Evolutionary conservation across 1,140 invertebrate species (phyloP).

Genomic region (Helicoverpa armigera): DNA sequence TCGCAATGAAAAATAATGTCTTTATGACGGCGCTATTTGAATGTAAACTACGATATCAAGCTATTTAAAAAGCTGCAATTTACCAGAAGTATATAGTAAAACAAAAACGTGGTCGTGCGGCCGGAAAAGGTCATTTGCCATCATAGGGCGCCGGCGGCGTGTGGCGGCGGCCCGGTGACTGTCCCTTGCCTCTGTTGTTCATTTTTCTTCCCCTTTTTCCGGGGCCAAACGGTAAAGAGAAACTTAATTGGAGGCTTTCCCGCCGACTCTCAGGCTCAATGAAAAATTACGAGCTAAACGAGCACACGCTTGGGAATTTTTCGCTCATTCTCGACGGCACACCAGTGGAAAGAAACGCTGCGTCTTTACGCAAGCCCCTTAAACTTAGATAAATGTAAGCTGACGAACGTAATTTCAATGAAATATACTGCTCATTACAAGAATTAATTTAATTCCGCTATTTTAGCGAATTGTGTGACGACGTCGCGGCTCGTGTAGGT

Average conservation of each 20-base stretch:
- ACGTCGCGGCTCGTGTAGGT: conserved; percentile 36
- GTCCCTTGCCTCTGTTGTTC: conserved; percentile 71
- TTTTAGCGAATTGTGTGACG: conserved; percentile 55
- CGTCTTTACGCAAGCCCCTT: conserved; percentile 65
- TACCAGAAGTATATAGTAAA: conserved; percentile 45
- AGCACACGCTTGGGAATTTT: conserved; percentile 80
- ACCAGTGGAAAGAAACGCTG: conserved; percentile 71
- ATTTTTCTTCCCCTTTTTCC: conserved; percentile 80
- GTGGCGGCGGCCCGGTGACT: conserved; percentile 53
- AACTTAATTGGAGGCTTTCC: conserved; percentile 85
- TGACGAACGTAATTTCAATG: conserved; percentile 66
- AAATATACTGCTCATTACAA: conserved; percentile 69
- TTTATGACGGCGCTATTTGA: conserved; percentile 36
- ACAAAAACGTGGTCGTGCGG: conserved; percentile 46
- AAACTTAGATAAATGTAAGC: conserved; percentile 68
- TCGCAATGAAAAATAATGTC: conserved; percentile 40
- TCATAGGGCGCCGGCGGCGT: conserved; percentile 53
- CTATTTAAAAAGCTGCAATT: conserved; percentile 47
- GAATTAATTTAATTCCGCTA: conserved; percentile 65
- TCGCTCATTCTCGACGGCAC: conserved; percentile 70
- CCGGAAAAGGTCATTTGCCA: conserved; percentile 58
- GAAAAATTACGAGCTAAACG: conserved; percentile 85
- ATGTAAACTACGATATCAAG: conserved; percentile 35
- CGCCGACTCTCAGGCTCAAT: conserved; percentile 82
- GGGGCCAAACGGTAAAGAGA: conserved; percentile 81